phyloP scores from a whole-genome alignment of 2,888 invertebrate species.

The Polydrusus pterygomalis region DNA sequence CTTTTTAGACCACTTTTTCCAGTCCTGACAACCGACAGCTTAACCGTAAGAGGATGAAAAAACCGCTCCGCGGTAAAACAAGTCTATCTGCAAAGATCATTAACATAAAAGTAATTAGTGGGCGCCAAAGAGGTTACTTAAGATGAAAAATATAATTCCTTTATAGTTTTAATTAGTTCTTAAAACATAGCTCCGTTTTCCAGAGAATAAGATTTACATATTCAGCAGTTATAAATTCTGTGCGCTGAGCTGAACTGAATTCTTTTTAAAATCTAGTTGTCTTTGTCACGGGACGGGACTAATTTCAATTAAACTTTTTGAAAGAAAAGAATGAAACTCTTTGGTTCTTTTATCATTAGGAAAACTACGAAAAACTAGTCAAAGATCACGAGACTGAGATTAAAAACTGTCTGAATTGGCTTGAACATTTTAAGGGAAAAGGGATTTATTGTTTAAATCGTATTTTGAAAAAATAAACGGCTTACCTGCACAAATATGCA shows the following conservation, averaged over 20 bases:
- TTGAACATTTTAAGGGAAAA: neutral
- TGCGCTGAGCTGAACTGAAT: conserved; percentile 21
- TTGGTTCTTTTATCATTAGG: conserved; percentile 19
- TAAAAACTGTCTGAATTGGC: conserved; percentile 36
- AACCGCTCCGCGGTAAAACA: conserved; percentile 13
- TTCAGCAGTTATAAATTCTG: conserved; percentile 49
- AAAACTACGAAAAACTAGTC: conserved; percentile 26
- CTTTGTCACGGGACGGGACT: conserved; percentile 42
- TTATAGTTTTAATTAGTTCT: conserved; percentile 53
- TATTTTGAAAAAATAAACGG: neutral
- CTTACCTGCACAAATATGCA: too few species aligned
- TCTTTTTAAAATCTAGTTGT: conserved; percentile 46
- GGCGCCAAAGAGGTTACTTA: conserved; percentile 42
- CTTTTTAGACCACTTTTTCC: conserved; percentile 3
- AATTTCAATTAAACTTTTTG: conserved; percentile 53
- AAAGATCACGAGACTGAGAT: conserved; percentile 22
- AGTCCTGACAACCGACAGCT: conserved; percentile 6
- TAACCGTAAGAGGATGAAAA: conserved; percentile 14
- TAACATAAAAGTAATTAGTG: conserved; percentile 54
- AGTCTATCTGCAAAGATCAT: conserved; percentile 38
- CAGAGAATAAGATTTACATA: conserved; percentile 53
- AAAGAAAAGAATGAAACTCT: conserved; percentile 41
- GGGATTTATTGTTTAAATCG: neutral
- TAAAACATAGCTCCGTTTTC: conserved; percentile 46
- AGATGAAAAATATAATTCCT: conserved; percentile 49